Conservation (phyloP, 2,797 vertebrate species). For the Macropus fuliginosus region DNA sequence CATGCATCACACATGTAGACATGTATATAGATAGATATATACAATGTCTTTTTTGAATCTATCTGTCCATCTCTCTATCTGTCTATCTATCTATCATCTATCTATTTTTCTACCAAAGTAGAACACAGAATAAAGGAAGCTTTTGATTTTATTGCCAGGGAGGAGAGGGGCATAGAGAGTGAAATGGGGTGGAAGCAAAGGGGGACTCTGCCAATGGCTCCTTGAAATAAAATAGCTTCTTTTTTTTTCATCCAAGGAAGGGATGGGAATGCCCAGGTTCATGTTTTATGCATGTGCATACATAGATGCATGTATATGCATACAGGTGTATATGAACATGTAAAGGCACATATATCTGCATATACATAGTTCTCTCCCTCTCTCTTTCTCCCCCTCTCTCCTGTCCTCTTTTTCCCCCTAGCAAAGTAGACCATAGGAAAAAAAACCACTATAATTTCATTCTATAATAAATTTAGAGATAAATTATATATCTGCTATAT, state of each 20-base stretch:
- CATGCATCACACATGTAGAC: not conserved
- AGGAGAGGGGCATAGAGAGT: not conserved
- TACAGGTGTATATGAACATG: not conserved
- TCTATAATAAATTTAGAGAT: not conserved
- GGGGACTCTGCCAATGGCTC: not conserved
- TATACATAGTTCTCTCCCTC: not conserved
- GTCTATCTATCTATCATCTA: too few relatives aligned
- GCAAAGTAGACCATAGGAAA: not conserved
- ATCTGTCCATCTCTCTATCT: too few relatives aligned
- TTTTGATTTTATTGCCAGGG: not conserved
- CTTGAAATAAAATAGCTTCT: not conserved
- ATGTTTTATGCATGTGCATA: not conserved
- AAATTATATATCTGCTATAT: too few relatives aligned
- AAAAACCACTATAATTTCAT: not conserved
- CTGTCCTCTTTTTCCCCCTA: not conserved
- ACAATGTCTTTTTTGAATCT: too few relatives aligned
- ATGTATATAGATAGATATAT: not conserved
- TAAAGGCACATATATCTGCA: not conserved
- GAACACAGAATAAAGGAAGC: not conserved
- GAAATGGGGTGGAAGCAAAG: not conserved
- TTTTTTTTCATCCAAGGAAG: not conserved
- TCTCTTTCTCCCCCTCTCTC: not conserved
- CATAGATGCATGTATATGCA: not conserved
- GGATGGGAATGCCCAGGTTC: not conserved
- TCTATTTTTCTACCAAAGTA: not conserved